phyloP scores from a whole-genome alignment of 1,140 invertebrate genomes.

The Caenorhabditis inopinata region DNA sequence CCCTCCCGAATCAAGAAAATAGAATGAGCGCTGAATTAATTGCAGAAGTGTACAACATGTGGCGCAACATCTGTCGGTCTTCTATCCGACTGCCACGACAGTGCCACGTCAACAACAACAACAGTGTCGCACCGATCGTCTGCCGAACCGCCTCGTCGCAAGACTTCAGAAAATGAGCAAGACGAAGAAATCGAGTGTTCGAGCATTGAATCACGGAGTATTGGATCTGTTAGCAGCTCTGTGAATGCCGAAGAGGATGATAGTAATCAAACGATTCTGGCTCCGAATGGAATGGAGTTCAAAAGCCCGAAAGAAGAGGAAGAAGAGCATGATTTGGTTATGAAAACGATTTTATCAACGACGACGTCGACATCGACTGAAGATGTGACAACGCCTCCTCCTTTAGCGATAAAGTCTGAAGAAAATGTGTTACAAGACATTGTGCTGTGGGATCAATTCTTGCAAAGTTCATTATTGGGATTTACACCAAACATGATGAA shows the following conservation, averaged over 20 bases:
- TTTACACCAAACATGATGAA: background rate
- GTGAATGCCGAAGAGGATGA: background rate
- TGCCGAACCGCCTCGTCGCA: background rate
- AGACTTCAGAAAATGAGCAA: background rate
- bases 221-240: background rate
- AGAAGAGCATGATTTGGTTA: background rate
- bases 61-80: conserved; percentile 20
- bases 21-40: background rate
- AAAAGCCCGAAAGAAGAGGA: background rate
- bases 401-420: too few relatives aligned
- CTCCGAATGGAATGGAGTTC: background rate
- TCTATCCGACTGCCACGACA: conserved; percentile 1
- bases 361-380: background rate
- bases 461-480: background rate
- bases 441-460: background rate
- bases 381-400: too few relatives aligned
- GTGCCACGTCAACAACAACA: background rate
- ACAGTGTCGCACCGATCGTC: background rate
- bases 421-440: background rate
- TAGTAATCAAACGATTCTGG: background rate
- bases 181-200: conserved; percentile 7
- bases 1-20: background rate
- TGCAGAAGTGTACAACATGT: conserved; percentile 31
- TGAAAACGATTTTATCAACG: background rate
- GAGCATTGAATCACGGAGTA: background rate